phyloP scores from a whole-genome alignment of 2,888 invertebrate genomes.

The Aporophyla lueneburgensis region DNA sequence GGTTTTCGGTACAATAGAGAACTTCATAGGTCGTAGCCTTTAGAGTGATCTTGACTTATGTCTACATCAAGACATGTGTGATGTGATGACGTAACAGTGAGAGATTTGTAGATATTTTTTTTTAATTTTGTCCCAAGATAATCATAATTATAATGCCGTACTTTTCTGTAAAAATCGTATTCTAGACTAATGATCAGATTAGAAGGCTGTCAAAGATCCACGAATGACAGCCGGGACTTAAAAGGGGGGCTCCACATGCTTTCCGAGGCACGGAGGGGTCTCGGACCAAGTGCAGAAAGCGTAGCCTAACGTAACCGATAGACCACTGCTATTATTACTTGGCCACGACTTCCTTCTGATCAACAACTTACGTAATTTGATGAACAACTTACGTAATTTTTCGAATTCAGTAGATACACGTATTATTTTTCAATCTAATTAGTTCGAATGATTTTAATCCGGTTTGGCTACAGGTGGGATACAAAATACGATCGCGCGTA shows the following conservation, averaged over 20 bases:
- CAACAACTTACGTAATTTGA: no score
- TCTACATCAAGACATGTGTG: constrained; percentile 14
- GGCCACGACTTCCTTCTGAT: no score
- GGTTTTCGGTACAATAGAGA: constrained; percentile 33
- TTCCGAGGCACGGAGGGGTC: no score
- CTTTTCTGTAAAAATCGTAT: background rate
- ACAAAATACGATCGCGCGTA: constrained; percentile 35
- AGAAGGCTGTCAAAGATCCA: no score
- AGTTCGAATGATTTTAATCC: background rate
- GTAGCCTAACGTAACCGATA: no score
- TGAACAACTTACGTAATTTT: constrained; percentile 11
- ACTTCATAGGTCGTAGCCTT: constrained; percentile 27
- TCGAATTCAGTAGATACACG: background rate
- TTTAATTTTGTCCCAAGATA: background rate
- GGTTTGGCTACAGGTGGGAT: constrained; percentile 1
- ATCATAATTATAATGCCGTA: background rate
- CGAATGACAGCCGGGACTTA: no score
- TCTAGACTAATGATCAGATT: background rate
- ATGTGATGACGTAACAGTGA: constrained; percentile 10
- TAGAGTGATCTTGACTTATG: constrained; percentile 22
- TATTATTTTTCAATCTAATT: background rate
- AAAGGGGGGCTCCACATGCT: no score
- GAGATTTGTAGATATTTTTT: background rate
- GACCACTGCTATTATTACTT: no score
- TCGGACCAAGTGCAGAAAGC: no score